Base-by-base conservation (phyloP, 2,888 invertebrate genomes). In the Parapristionchus giblindavisi region DNA sequence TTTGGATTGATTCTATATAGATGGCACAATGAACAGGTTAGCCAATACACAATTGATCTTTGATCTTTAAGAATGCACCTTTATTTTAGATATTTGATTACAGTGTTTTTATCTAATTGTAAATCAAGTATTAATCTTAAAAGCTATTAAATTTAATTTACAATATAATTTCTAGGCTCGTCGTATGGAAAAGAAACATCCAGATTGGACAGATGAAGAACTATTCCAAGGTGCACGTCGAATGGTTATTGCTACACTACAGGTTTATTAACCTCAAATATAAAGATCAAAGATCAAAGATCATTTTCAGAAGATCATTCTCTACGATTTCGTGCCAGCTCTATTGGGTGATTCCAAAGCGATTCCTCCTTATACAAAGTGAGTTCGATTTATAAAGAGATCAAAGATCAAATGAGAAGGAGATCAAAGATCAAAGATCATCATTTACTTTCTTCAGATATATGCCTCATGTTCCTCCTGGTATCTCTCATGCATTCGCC, bases 271-370 rank as follows among this genome's bases (percentile, higher is more conserved):
- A 60, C 6, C 60, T 14, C 60, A 60, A 60, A 1, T 3, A n/a
- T n/a, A 38, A 61, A 24, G 1, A 6, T n/a, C 4, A 8, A 1
- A 61, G 27, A 61, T 43, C 1, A 65, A 65, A 38, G 21, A 2
- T 8, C 14, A 58, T 63, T 75, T 82, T 43, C 91, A 98, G 94
- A 98, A 95, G 88, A 93, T 99, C 75, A 93, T 98, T 77, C 91
- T 94, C 78, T 96, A 99, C 89, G 98, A 99, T 89, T 99, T 97
- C 90, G 91, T 99, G 74, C 98, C 98, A 11, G 93, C 94, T 0
- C 93, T 98, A 83, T 90, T 97, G 65, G 86, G 85, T 32, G 81
- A 85, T 72, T 83, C 86, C 17, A 79, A 84, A 75, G 87, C 90
- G 68, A 87, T 94, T 21, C 92, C 93, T 0, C 88, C 91, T 0